phyloP scores from a whole-genome alignment of 2,113 vertebrate species.

The Lipotes vexillifer region DNA sequence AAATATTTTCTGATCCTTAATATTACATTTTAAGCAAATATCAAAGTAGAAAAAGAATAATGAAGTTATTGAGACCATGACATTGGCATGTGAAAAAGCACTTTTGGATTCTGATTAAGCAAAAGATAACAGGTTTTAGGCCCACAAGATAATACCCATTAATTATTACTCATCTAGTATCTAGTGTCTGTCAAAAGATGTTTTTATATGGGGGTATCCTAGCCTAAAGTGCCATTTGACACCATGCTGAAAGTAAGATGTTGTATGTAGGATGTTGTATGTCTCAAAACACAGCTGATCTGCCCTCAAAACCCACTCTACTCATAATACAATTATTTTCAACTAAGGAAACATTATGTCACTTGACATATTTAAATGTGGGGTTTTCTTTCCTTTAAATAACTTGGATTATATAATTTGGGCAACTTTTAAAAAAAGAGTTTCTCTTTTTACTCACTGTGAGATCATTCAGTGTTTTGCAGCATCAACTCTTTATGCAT shows the following conservation, averaged over 20 bases:
- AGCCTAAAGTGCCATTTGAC: slow-evolving; percentile 50
- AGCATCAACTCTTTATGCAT: background rate
- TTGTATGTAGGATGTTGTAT: background rate
- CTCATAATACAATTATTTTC: slow-evolving; percentile 27
- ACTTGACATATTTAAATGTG: background rate
- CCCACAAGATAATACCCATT: slow-evolving; percentile 34
- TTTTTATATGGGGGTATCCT: slow-evolving; percentile 1
- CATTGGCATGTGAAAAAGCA: slow-evolving; percentile 16
- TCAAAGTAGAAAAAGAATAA: slow-evolving; percentile 45
- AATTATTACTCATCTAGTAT: slow-evolving; percentile 52
- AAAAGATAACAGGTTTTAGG: slow-evolving; percentile 57
- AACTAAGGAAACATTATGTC: background rate
- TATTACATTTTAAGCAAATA: slow-evolving; percentile 10
- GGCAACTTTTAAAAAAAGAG: background rate
- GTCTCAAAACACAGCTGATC: slow-evolving; percentile 4
- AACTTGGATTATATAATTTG: background rate
- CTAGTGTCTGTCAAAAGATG: slow-evolving; percentile 35
- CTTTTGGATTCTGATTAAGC: slow-evolving; percentile 57
- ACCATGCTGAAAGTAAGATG: slow-evolving; percentile 30
- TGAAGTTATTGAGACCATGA: slow-evolving; percentile 11
- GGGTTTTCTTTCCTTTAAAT: background rate
- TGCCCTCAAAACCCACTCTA: slow-evolving; percentile 44
- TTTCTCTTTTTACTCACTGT: background rate
- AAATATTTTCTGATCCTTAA: slow-evolving; percentile 8
- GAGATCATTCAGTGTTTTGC: background rate